phyloP scores from a whole-genome alignment of 2,888 invertebrate species.

The Drosophila stalkeri region DNA sequence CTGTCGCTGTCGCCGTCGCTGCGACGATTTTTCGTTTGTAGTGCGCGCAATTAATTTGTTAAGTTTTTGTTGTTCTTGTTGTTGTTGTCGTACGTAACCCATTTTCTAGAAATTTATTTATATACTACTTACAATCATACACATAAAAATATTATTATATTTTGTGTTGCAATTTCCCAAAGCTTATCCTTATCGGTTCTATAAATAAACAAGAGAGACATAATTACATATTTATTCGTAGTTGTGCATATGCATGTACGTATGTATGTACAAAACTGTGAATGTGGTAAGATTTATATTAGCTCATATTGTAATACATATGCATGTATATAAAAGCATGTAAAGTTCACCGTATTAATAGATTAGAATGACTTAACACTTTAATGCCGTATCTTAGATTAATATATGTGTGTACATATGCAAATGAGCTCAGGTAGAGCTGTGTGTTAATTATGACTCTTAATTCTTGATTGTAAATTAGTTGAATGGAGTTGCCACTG shows the following conservation, averaged over 20 bases:
- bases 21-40: slow-evolving; percentile 55
- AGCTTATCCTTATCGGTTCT: slow-evolving; percentile 56
- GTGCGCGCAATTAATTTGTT: slow-evolving; percentile 70
- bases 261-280: slow-evolving; percentile 5
- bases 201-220: slow-evolving; percentile 45
- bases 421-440: slow-evolving; percentile 39
- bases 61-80: slow-evolving; percentile 52
- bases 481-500: slow-evolving; percentile 50
- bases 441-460: slow-evolving; percentile 47
- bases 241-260: background rate
- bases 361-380: slow-evolving; percentile 51
- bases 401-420: slow-evolving; percentile 14
- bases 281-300: slow-evolving; percentile 38
- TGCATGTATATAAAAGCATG: slow-evolving; percentile 8
- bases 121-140: slow-evolving; percentile 27
- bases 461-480: slow-evolving; percentile 50
- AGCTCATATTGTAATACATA: slow-evolving; percentile 29
- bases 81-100: slow-evolving; percentile 49
- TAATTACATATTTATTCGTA: slow-evolving; percentile 12
- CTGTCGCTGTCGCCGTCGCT: slow-evolving; percentile 6
- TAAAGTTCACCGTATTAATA: slow-evolving; percentile 33
- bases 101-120: slow-evolving; percentile 59
- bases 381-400: slow-evolving; percentile 21
- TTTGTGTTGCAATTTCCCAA: slow-evolving; percentile 48
- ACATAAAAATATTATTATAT: slow-evolving; percentile 20